Evolutionary conservation across 2,797 vertebrate genomes (phyloP).

Genomic region (Alectoris magna): DNA sequence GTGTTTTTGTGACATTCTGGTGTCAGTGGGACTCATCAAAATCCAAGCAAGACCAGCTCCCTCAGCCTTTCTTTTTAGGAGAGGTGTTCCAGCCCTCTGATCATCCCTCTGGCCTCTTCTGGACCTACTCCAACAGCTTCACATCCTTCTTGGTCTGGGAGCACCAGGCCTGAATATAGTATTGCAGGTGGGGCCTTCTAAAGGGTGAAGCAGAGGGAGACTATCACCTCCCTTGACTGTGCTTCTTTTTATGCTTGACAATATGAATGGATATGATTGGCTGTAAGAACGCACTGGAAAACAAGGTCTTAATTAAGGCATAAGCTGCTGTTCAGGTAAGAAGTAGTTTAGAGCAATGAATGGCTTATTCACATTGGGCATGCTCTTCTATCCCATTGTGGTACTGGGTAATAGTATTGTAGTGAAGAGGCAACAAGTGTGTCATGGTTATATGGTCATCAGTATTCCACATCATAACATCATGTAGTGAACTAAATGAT

Average conservation of each 20-base stretch:
- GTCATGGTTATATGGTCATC: too few relatives aligned
- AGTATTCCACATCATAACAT: too few relatives aligned
- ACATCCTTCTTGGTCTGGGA: too few relatives aligned
- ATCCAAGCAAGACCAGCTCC: not conserved
- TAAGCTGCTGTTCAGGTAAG: not conserved
- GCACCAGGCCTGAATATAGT: too few relatives aligned
- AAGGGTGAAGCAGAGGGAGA: not conserved
- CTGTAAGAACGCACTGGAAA: not conserved
- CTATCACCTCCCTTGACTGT: not conserved
- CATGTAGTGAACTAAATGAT: too few relatives aligned
- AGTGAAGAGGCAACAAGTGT: not conserved
- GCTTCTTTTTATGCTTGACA: too few relatives aligned
- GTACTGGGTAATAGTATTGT: not conserved
- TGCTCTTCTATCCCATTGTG: not conserved
- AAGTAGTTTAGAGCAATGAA: not conserved
- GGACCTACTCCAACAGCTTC: not conserved
- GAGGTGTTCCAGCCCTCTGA: not conserved
- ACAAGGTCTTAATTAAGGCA: not conserved
- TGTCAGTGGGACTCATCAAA: rapidly evolving
- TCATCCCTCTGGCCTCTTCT: not conserved
- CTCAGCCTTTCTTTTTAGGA: not conserved
- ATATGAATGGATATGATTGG: not conserved
- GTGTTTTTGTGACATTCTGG: not conserved
- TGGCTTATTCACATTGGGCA: not conserved
- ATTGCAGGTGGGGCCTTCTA: not conserved